phyloP scores from a whole-genome alignment of 1,140 invertebrate species.

The Brachionus koreanus region DNA sequence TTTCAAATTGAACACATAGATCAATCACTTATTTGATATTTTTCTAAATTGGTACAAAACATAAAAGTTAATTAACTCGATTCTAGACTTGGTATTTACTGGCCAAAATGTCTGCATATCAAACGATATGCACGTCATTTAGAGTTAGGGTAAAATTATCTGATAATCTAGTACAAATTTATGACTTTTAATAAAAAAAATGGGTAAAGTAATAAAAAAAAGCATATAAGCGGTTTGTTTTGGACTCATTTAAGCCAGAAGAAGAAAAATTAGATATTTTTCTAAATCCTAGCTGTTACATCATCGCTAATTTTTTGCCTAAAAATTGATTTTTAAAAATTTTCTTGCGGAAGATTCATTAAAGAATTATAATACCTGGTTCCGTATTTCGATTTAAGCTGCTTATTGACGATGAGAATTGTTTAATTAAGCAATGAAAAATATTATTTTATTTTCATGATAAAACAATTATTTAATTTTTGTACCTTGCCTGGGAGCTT shows the following conservation, averaged over 20 bases:
- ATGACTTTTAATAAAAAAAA: neutral
- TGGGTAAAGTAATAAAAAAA: neutral
- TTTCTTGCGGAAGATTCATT: neutral
- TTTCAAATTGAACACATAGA: slow-evolving; percentile 6
- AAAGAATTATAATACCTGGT: neutral
- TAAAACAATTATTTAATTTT: neutral
- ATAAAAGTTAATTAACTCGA: slow-evolving; percentile 23
- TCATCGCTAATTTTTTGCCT: neutral
- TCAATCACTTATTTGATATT: slow-evolving; percentile 17
- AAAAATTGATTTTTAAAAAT: neutral
- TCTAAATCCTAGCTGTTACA: neutral
- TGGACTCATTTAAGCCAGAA: neutral
- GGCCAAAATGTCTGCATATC: neutral
- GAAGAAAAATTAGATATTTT: neutral
- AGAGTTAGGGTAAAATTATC: neutral
- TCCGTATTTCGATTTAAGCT: neutral
- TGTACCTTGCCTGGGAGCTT: neutral
- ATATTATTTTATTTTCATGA: neutral
- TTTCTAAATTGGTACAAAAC: neutral
- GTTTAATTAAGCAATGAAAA: neutral
- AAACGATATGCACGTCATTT: neutral
- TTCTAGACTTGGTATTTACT: slow-evolving; percentile 28
- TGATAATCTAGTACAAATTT: neutral
- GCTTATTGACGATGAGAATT: neutral
- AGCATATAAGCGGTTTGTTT: neutral